Evolutionary conservation across 1,140 invertebrate genomes (phyloP).

Genomic region (Dendrolimus punctatus): DNA sequence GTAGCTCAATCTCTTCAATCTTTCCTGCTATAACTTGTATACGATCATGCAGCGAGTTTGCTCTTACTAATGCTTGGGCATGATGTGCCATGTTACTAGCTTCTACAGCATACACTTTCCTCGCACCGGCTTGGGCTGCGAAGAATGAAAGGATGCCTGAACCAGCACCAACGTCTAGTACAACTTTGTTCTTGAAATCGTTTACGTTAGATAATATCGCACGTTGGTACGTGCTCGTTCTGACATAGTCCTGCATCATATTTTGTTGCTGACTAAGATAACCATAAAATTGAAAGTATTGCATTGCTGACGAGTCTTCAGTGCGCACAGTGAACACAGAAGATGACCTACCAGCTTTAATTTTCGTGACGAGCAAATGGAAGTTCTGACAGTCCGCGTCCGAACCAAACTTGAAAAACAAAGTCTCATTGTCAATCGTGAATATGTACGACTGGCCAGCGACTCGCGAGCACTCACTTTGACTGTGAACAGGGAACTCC

Average conservation of each 20-base stretch:
- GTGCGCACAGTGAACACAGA: constrained; percentile 97
- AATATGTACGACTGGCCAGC: constrained; percentile 79
- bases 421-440: constrained; percentile 78
- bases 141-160: constrained; percentile 99
- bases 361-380: constrained; percentile 83
- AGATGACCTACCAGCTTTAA: constrained; percentile 82
- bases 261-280: constrained; percentile 99
- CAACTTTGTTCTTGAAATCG: constrained; percentile 93
- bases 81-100: constrained; percentile 98
- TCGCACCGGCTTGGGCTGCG: constrained; percentile 96
- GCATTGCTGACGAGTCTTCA: constrained; percentile 96
- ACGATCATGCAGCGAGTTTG: constrained; percentile 90
- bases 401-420: constrained; percentile 66
- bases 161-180: constrained; percentile 97
- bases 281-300: constrained; percentile 99
- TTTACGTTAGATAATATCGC: constrained; percentile 95
- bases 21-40: constrained; percentile 97
- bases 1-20: constrained; percentile 97
- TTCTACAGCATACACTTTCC: constrained; percentile 98
- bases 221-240: constrained; percentile 98
- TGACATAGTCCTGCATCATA: constrained; percentile 99
- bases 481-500: constrained; percentile 79
- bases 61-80: constrained; percentile 91
- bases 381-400: constrained; percentile 82
- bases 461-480: constrained; percentile 79